Percentiles rank a stretch among this genome's conserved stretches.
These are phyloP conservation scores for Notolabrus celidotus DNA, from an alignment of 2,797 vertebrate genomes.

Conservation along the genomic window DNA sequence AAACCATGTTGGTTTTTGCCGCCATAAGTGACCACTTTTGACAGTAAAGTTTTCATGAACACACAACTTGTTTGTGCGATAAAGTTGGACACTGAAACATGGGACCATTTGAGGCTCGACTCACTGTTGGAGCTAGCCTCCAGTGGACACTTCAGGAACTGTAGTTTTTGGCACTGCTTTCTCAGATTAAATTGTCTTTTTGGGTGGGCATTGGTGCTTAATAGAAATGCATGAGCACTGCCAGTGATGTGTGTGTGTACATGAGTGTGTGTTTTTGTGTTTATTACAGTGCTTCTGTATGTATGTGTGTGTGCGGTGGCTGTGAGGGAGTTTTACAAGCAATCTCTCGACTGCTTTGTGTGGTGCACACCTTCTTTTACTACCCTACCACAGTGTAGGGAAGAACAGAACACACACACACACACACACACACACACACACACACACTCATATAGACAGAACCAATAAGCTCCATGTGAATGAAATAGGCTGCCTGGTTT, in stretches of 20 bases:
- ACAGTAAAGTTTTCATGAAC: too few species aligned
- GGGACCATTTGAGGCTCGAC: too few species aligned
- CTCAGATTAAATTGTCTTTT: too few species aligned
- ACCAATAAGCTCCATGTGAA: conserved; percentile 75
- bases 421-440: conserved; percentile 15
- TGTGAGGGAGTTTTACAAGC: conserved; percentile 75
- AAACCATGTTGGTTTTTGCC: too few species aligned
- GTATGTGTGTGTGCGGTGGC: conserved; percentile 52
- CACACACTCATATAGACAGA: conserved; percentile 15
- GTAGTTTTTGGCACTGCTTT: too few species aligned
- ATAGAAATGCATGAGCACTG: not conserved
- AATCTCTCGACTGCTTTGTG: conserved; percentile 81
- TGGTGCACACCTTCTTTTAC: conserved; percentile 80
- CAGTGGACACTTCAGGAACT: too few species aligned
- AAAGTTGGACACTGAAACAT: too few species aligned
- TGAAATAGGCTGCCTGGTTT: conserved; percentile 67
- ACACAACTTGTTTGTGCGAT: too few species aligned
- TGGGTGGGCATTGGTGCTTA: too few species aligned
- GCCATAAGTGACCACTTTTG: too few species aligned
- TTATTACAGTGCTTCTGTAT: conserved; percentile 23
- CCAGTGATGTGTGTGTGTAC: not conserved
- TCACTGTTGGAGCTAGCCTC: too few species aligned
- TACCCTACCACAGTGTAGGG: conserved; percentile 66
- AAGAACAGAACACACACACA: conserved; percentile 24
- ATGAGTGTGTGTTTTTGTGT: conserved; percentile 27